phyloP scores from a whole-genome alignment of 2,113 vertebrate genomes.

The Pitta sordida region DNA sequence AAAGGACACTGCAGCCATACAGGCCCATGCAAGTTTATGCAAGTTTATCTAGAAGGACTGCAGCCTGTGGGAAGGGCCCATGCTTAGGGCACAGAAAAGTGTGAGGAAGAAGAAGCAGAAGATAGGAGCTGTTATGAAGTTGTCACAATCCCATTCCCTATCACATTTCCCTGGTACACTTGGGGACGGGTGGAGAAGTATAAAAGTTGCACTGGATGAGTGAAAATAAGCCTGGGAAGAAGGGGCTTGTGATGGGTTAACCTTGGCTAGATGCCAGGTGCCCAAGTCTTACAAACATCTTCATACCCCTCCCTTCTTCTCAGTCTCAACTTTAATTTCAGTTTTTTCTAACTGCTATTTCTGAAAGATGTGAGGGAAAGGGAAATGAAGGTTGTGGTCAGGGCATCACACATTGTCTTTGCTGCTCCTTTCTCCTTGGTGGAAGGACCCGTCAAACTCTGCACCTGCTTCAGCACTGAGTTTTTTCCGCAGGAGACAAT shows the following conservation, averaged over 20 bases:
- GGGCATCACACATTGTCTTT: background rate
- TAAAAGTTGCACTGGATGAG: background rate
- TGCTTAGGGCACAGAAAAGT: background rate
- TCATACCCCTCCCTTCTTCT: accelerated
- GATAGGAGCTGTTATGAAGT: background rate
- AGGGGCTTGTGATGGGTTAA: background rate
- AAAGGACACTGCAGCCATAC: background rate
- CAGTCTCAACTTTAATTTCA: background rate
- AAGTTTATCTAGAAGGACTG: background rate
- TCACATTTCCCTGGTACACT: too few species aligned
- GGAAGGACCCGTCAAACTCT: background rate
- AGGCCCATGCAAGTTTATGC: too few species aligned
- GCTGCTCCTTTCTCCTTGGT: background rate
- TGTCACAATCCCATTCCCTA: background rate
- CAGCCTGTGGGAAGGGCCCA: background rate
- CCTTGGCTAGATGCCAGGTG: background rate
- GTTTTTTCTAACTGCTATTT: background rate
- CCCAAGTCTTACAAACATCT: background rate
- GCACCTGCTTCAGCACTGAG: background rate
- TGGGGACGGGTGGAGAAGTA: background rate
- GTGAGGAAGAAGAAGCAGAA: background rate
- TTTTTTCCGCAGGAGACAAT: background rate
- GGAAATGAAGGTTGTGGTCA: background rate
- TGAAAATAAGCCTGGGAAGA: background rate
- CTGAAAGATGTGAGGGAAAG: background rate